These are phyloP conservation scores for Ancistrus triradiatus DNA, from an alignment of 2,113 vertebrate genomes.

Conservation along the genomic window DNA sequence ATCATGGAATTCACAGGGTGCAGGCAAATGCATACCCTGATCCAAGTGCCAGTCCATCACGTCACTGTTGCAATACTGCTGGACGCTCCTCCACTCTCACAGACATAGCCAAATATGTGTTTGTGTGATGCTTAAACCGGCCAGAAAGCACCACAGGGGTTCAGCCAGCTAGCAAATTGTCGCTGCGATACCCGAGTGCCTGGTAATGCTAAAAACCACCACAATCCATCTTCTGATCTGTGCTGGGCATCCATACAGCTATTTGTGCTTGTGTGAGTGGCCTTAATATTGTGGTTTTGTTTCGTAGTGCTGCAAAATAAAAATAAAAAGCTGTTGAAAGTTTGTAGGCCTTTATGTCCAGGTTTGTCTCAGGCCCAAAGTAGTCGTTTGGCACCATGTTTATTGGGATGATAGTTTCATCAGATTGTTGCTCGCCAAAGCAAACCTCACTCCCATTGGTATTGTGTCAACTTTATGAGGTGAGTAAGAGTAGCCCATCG, in stretches of 20 bases:
- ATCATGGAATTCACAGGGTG: too few relatives aligned
- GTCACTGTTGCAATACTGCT: too few relatives aligned
- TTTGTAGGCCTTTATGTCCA: slow-evolving; percentile 11
- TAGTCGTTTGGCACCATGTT: slow-evolving; percentile 2
- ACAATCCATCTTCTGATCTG: background rate
- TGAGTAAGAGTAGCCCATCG: slow-evolving; percentile 7
- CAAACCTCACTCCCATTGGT: slow-evolving; percentile 1
- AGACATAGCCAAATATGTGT: too few relatives aligned
- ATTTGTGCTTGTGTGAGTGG: background rate
- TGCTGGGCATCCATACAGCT: background rate
- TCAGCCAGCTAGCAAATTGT: too few relatives aligned
- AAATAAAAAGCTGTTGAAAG: slow-evolving; percentile 17
- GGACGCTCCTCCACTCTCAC: too few relatives aligned
- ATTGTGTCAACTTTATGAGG: slow-evolving; percentile 22
- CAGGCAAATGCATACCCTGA: too few relatives aligned
- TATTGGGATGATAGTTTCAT: slow-evolving; percentile 11
- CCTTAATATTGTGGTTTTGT: slow-evolving; percentile 4
- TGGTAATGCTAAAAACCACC: too few relatives aligned
- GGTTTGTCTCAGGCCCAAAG: slow-evolving; percentile 16
- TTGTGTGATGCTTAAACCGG: too few relatives aligned
- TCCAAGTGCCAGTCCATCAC: too few relatives aligned
- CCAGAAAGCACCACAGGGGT: too few relatives aligned
- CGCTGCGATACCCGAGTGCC: too few relatives aligned
- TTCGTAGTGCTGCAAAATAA: slow-evolving; percentile 1
- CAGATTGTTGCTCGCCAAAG: background rate